Conservation (phyloP, 2,888 invertebrate genomes). For the Sinhomidia bicolor region DNA sequence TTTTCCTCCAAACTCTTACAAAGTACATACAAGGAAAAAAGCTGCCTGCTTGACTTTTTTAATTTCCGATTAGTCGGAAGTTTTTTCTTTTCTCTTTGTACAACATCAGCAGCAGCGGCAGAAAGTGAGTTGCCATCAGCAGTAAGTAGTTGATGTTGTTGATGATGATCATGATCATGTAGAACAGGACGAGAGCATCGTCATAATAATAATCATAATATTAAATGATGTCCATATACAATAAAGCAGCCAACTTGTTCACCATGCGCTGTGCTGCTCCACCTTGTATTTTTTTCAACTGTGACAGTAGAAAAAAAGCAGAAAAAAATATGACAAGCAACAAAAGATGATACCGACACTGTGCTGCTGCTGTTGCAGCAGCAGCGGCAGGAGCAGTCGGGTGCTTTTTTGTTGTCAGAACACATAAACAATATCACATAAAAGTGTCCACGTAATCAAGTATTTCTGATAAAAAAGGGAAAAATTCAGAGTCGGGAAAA, state of each 20-base stretch:
- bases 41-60: background rate
- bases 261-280: constrained; percentile 2
- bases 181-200: constrained; percentile 2
- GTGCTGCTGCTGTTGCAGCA: background rate
- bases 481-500: constrained; percentile 18
- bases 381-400: background rate
- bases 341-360: constrained; percentile 28
- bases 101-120: background rate
- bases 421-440: constrained; percentile 11
- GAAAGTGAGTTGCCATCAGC: background rate
- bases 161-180: background rate
- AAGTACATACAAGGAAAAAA: background rate
- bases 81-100: constrained; percentile 6
- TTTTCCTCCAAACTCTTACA: background rate
- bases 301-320: constrained; percentile 4
- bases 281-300: constrained; percentile 21
- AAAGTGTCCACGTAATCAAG: constrained; percentile 19
- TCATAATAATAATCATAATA: constrained; percentile 39
- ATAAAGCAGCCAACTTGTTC: background rate
- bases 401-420: background rate
- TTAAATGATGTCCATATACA: constrained; percentile 39
- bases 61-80: constrained; percentile 12
- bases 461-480: constrained; percentile 19
- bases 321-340: background rate
- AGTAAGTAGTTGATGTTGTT: background rate